Evolutionary conservation across 2,797 vertebrate species (phyloP), one percentile per base, ranked within the genome.

Genomic region (Atherinosoma microstoma): DNA sequence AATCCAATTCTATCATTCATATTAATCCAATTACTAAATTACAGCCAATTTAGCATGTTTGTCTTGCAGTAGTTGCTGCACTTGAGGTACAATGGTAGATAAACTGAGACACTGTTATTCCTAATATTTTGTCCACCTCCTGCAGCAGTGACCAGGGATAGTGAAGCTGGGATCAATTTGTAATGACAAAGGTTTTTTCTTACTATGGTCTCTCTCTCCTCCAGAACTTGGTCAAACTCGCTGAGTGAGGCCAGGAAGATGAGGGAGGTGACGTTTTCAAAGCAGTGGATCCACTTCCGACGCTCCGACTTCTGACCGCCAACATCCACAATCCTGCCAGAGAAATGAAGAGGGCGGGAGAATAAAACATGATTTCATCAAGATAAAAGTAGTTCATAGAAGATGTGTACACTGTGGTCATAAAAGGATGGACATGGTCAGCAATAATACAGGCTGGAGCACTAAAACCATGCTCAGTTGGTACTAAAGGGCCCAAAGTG

Each of bases 211-310:
- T 94, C 91, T 68, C 90, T 92, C 87, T 96, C 95, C 88, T 95
- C 95, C 82, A 96, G 90, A 51, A 95, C 90, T 78, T 96, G 95
- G 89, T 96, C 95, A 0, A 94, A 96, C 79, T 96, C 95, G 80
- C 95, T 96, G 75, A 96, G 95, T 1, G 95, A 95, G 2, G 95
- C 95, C 84, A 96, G 87, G 84, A 95, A 96, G 67, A 96, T 95
- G 64, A 96, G 94, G 0, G 95, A 95, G 2, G 94, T 95, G 71
- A 96, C 95, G 9, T 95, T 93, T 87, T 96, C 94, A 76, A 96
- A 96, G 80, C 94, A 96, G 84, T 96, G 94, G 74, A 96, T 96
- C 95, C 95, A 96, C 85, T 96, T 96, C 84, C 94, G 87, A 36
- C 95, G 92, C 75, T 96, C 95, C 0, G 95, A 96, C 78, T 95